These are phyloP conservation scores for Tolypeutes matacus DNA, from an alignment of 2,797 vertebrate genomes.

Conservation along the genomic window DNA sequence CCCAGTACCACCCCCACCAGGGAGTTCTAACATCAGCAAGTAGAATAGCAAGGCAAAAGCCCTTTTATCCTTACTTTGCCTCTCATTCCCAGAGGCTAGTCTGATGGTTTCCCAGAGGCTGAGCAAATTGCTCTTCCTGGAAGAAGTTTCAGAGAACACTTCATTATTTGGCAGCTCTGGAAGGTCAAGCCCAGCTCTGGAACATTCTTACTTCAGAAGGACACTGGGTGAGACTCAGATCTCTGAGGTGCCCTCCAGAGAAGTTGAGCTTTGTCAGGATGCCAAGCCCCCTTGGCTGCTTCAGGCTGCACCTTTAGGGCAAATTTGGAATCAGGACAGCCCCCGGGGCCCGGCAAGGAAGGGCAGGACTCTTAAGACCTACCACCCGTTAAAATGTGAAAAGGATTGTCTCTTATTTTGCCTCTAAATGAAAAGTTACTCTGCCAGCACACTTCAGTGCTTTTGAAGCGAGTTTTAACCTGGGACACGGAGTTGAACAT, in stretches of 20 bases:
- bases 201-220: constrained; percentile 52
- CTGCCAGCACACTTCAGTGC: neutral
- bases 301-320: neutral
- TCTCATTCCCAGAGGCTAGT: constrained; percentile 47
- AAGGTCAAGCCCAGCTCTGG: constrained; percentile 51
- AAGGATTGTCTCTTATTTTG: neutral
- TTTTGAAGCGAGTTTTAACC: neutral
- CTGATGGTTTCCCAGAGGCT: constrained; percentile 70
- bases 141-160: constrained; percentile 67
- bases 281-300: neutral
- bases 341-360: neutral
- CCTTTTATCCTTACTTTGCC: constrained; percentile 49
- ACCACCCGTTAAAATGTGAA: neutral
- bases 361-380: neutral
- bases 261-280: neutral
- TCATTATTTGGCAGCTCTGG: constrained; percentile 55
- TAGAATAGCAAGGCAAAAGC: neutral
- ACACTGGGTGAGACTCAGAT: neutral
- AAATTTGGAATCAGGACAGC: neutral
- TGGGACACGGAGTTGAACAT: neutral
- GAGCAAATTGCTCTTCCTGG: constrained; percentile 68
- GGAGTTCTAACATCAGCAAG: neutral
- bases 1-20: neutral
- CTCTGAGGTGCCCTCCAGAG: neutral
- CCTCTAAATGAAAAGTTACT: constrained; percentile 14